phyloP scores from a whole-genome alignment of 2,888 invertebrate genomes.

The Lottia scabra region DNA sequence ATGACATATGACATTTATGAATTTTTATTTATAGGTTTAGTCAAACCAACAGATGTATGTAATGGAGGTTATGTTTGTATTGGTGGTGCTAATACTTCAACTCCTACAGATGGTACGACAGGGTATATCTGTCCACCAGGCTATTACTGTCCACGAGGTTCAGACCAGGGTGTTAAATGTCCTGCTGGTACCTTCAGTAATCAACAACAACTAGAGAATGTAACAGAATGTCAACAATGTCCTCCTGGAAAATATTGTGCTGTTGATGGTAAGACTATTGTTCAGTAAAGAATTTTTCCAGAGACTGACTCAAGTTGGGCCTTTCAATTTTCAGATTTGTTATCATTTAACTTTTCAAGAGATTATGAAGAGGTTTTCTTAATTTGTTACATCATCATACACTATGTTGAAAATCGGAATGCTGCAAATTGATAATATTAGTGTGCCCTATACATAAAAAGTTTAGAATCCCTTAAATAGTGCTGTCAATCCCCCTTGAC shows the following conservation, averaged over 20 bases:
- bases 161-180: slow-evolving; percentile 57
- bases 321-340: too few species aligned
- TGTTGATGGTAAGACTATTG: slow-evolving; percentile 47
- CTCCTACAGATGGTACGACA: slow-evolving; percentile 57
- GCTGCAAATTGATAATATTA: too few species aligned
- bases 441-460: too few species aligned
- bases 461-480: too few species aligned
- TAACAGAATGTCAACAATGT: slow-evolving; percentile 58
- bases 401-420: too few species aligned
- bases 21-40: slow-evolving; percentile 31
- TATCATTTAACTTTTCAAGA: too few species aligned
- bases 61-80: slow-evolving; percentile 64
- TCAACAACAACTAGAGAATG: slow-evolving; percentile 52
- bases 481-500: too few species aligned
- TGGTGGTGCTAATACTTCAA: slow-evolving; percentile 48
- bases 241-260: slow-evolving; percentile 60
- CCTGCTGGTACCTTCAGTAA: slow-evolving; percentile 64
- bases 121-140: slow-evolving; percentile 62
- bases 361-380: too few species aligned
- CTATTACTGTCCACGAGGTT: slow-evolving; percentile 59
- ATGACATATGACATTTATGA: not conserved
- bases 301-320: too few species aligned
- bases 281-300: not conserved
- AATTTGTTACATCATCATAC: too few species aligned
- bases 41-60: slow-evolving; percentile 51